These are phyloP conservation scores for Heptranchias perlo DNA, from an alignment of 2,113 vertebrate genomes.

Conservation along the genomic window DNA sequence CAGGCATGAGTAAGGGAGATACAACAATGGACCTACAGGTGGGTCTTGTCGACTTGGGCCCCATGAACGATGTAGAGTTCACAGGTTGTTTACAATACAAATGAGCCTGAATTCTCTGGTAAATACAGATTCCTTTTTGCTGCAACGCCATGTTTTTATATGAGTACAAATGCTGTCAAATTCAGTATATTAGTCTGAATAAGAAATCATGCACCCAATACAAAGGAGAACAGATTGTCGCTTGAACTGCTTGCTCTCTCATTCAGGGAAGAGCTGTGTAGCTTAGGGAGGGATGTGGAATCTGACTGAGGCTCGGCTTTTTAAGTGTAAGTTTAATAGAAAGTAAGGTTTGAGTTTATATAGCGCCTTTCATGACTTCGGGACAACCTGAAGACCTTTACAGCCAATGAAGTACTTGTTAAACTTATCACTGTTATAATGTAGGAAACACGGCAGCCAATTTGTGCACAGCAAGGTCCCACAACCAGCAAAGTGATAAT, in stretches of 20 bases:
- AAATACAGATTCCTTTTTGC: not conserved
- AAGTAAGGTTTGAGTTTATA: no score
- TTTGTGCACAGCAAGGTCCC: no score
- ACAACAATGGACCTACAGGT: not conserved
- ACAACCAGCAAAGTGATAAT: no score
- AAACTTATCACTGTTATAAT: no score
- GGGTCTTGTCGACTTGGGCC: no score
- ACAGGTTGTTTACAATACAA: not conserved
- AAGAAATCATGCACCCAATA: not conserved
- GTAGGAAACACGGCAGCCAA: no score
- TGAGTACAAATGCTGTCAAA: not conserved
- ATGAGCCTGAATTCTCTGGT: not conserved
- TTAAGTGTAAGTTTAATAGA: no score
- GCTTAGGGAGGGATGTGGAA: no score
- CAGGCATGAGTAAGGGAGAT: not conserved
- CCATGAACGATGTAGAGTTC: not conserved
- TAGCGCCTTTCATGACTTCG: no score
- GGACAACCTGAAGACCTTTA: no score
- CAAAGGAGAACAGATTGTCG: not conserved
- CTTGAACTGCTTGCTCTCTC: not conserved
- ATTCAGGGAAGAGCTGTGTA: not conserved
- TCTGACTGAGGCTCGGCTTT: no score
- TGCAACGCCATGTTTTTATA: not conserved
- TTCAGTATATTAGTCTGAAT: not conserved
- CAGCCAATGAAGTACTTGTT: no score